Evolutionary conservation across 1,140 invertebrate species (phyloP), one percentile per base, ranked within the genome.

Genomic region (Dreissena rostriformis): DNA sequence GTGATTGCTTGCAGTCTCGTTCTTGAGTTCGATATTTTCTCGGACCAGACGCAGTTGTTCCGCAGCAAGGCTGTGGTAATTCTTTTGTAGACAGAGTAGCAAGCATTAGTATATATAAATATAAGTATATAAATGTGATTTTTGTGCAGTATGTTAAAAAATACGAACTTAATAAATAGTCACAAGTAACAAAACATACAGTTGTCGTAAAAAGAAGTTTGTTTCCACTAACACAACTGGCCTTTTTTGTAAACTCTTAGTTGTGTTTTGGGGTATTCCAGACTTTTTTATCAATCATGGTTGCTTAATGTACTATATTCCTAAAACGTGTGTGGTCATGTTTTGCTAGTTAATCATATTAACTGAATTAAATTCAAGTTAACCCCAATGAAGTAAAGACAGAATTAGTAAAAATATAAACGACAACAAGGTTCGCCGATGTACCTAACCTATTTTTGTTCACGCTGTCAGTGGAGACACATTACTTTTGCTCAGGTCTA

Each of bases 31-130:
- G 15, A 67, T 19, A 26, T 77, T 77, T 77, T 61, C 75, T 52
- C 67, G 61, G 51, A 66, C 14, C 57, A 77, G 29, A 53, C 75
- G 61, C n/a, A 19, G 14, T 24, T 77, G 75, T 22, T 77, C 75
- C 19, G 63, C 75, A 24, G 11, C 57, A 10, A 12, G 29, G 22
- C 63, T 52, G 49, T 77, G 63, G 66, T 39, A 22, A 14, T 67
- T 29, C 63, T 77, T 77, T 26, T 49, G 39, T 49, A 77, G 55
- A 77, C 11, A 67, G 29, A 15, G 14, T 28, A 67, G 19, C n/a
- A n/a, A n/a, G 19, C 24, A 63, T n/a, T n/a, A n/a, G 24, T n/a
- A 24, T n/a, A 63, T n/a, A 11, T n/a, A n/a, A n/a, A n/a, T n/a
- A n/a, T n/a, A n/a, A n/a, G n/a, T n/a, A n/a, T n/a, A n/a, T n/a